Evolutionary conservation across 2,797 vertebrate species (phyloP).

Genomic region (Myotis vivesi): DNA sequence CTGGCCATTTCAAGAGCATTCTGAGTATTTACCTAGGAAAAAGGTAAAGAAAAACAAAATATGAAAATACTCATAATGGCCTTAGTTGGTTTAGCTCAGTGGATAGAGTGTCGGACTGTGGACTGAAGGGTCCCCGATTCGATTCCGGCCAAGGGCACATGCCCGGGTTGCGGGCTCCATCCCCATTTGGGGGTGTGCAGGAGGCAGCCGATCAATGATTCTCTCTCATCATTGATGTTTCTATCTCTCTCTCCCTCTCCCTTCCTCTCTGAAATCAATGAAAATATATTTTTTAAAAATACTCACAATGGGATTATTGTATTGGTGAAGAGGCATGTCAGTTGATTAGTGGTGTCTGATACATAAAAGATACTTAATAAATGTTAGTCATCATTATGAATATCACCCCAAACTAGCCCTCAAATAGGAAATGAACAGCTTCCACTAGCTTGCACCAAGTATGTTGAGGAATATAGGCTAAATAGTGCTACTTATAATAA

Average conservation of each 20-base stretch:
- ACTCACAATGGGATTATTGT: background rate
- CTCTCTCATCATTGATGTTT: too few species aligned
- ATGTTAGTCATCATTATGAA: background rate
- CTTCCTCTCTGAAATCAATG: too few species aligned
- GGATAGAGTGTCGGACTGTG: too few species aligned
- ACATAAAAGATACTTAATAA: background rate
- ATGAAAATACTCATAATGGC: background rate
- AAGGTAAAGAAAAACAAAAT: conserved; percentile 1
- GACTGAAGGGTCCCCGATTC: too few species aligned
- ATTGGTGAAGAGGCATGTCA: background rate
- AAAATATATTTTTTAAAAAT: background rate
- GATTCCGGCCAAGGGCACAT: too few species aligned
- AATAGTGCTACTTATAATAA: background rate
- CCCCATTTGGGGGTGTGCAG: too few species aligned
- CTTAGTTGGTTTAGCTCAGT: too few species aligned
- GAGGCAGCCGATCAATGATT: too few species aligned
- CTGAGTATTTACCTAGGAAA: background rate
- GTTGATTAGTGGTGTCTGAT: background rate
- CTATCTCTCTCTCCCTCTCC: too few species aligned
- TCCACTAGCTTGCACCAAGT: background rate
- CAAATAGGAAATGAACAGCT: background rate
- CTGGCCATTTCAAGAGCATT: background rate
- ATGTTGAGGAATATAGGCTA: background rate
- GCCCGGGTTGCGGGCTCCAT: too few species aligned
- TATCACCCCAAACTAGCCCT: background rate